Base-by-base conservation (phyloP, 2,113 vertebrate species). In the Tetrax tetrax region DNA sequence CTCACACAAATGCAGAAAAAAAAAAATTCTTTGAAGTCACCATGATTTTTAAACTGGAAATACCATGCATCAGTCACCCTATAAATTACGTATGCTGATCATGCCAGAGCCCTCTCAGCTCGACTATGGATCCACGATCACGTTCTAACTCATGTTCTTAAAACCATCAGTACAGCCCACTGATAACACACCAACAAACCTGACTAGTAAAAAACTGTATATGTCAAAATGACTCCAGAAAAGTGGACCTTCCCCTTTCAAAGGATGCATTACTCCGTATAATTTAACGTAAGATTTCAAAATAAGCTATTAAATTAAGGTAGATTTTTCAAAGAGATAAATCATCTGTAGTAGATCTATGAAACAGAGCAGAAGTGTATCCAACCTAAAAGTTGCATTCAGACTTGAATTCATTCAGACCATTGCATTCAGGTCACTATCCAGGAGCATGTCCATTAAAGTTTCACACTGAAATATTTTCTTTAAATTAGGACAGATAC, bases 21-120 rank as follows among this genome's bases (percentile, higher is more conserved):
- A 91, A 51, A 80, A n/a, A n/a, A n/a, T 66, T 91, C 61, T 96
- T 89, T 95, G 41, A 95, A 95, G 59, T 87, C n/a, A n/a, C 38
- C 63, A 22, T 2, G 1, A 27, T 92, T 92, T 93, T 78, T 88
- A 93, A 33, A 89, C 51, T 51, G 21, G 35, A 95, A 95, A 74
- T 60, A 75, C 33, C 41, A 84, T 17, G 16, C 14, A 79, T 45
- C 20, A 13, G 24, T 69, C 87, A 83, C 24, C 25, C 28, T 63
- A 13, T 64, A 78, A 85, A 87, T 80, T 65, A 60, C 9, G 25
- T 31, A 27, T 0, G 7, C 22, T 60, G 53, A 69, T 47, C 45
- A 83, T 57, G 41, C 43, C 50, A 70, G 37, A 91, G 25, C 5
- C 28, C 20, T 20, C 18, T 66, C 57, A 57, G 16, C n/a, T 38